Conservation (phyloP, 2,113 vertebrate genomes). For the Arothron firmamentum region DNA sequence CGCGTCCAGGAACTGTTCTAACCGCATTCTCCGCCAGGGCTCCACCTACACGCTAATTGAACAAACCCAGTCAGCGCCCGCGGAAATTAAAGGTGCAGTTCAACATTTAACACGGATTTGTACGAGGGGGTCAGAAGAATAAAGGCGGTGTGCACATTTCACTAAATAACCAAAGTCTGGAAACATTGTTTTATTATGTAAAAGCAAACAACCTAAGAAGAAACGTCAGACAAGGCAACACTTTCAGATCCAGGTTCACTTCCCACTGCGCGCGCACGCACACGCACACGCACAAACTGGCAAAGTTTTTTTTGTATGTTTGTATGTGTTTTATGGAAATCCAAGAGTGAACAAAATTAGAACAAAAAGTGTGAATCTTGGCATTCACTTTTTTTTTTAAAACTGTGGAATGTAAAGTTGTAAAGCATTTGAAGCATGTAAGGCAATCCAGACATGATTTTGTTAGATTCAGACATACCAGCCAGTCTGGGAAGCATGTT, state of each 20-base stretch:
- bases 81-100: constrained; percentile 38
- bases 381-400: not conserved
- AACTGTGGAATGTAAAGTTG: constrained; percentile 13
- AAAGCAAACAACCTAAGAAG: not conserved
- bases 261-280: constrained; percentile 19
- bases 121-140: not conserved
- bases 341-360: not conserved
- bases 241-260: constrained; percentile 55
- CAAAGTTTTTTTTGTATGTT: not conserved
- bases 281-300: no score
- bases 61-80: constrained; percentile 3
- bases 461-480: constrained; percentile 36
- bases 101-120: not conserved
- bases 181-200: not conserved
- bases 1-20: not conserved
- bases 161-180: not conserved
- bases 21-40: constrained; percentile 4
- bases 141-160: not conserved
- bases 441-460: constrained; percentile 13
- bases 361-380: not conserved
- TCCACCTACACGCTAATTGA: constrained; percentile 55
- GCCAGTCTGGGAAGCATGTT: constrained; percentile 37
- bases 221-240: not conserved
- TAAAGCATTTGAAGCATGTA: no score
- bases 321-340: no score